These are phyloP conservation scores for Loxodonta africana DNA, from an alignment of 2,113 vertebrate species.

Conservation along the genomic window DNA sequence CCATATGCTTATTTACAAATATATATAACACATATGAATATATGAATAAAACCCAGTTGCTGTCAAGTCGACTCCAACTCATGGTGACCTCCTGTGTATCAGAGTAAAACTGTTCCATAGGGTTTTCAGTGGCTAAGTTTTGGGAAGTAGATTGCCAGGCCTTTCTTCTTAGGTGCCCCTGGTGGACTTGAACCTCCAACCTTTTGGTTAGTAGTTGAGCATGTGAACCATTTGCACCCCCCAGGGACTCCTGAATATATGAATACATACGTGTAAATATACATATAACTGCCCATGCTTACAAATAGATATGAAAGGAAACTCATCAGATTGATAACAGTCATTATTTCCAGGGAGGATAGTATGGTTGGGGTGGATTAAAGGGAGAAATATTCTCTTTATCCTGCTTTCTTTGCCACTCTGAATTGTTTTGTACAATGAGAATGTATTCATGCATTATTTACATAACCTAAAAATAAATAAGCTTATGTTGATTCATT, in stretches of 20 bases:
- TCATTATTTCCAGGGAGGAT: not conserved
- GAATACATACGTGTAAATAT: not conserved
- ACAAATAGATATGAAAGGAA: not conserved
- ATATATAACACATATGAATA: not conserved
- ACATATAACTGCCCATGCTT: not conserved
- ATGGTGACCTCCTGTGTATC: not conserved
- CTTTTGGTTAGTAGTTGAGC: not conserved
- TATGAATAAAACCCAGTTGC: not conserved
- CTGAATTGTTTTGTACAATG: not conserved
- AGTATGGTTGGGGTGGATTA: not conserved
- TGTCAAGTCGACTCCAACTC: not conserved
- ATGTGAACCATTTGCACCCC: not conserved
- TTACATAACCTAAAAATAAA: conserved; percentile 25
- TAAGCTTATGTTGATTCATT: not conserved
- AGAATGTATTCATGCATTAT: not conserved
- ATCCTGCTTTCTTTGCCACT: not conserved
- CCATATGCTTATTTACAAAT: not conserved
- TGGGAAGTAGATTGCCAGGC: not conserved
- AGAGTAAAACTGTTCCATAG: not conserved
- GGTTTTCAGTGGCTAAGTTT: not conserved
- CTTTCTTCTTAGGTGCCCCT: not conserved
- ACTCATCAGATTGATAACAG: too few relatives aligned
- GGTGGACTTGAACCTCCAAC: not conserved
- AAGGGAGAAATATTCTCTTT: not conserved
- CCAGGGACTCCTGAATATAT: not conserved